These are phyloP conservation scores for Xenentodon cancila DNA, from an alignment of 2,797 vertebrate species.

Conservation along the genomic window DNA sequence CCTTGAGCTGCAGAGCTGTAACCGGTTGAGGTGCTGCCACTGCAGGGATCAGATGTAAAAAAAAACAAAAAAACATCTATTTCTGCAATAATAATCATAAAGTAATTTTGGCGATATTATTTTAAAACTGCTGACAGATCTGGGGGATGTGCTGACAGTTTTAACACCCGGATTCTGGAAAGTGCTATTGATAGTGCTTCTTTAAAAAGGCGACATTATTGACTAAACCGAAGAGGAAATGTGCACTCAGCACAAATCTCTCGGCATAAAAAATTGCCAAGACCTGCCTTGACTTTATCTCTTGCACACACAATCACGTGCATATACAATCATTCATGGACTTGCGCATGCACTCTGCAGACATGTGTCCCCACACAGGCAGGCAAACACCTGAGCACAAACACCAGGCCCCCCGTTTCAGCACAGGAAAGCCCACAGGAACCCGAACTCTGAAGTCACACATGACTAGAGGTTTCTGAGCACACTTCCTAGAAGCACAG, in stretches of 20 bases:
- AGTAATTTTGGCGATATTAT: conserved; percentile 63
- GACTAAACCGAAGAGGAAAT: conserved; percentile 69
- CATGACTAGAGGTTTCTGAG: conserved; percentile 59
- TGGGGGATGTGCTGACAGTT: conserved; percentile 68
- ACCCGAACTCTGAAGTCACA: conserved; percentile 26
- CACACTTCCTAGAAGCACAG: conserved; percentile 60
- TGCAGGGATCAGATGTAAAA: conserved; percentile 14
- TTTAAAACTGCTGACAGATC: conserved; percentile 71
- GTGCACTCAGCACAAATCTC: conserved; percentile 76
- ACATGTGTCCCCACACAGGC: conserved; percentile 4
- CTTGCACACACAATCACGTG: conserved; percentile 11
- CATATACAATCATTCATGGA: conserved; percentile 7
- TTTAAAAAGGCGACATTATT: conserved; percentile 63
- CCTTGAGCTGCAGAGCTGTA: conserved; percentile 43
- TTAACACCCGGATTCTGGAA: conserved; percentile 59
- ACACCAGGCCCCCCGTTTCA: conserved; percentile 39
- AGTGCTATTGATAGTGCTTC: conserved; percentile 74
- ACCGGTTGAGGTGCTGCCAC: conserved; percentile 47
- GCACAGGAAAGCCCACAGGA: conserved; percentile 78
- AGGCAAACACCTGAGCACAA: conserved; percentile 44
- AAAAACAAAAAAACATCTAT: conserved; percentile 18
- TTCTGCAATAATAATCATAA: conserved; percentile 57
- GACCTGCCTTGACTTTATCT: conserved; percentile 46
- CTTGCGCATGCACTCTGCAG: conserved; percentile 14
- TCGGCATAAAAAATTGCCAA: conserved; percentile 51